Conservation (phyloP, 2,888 invertebrate genomes). For the Polietes domitor region DNA sequence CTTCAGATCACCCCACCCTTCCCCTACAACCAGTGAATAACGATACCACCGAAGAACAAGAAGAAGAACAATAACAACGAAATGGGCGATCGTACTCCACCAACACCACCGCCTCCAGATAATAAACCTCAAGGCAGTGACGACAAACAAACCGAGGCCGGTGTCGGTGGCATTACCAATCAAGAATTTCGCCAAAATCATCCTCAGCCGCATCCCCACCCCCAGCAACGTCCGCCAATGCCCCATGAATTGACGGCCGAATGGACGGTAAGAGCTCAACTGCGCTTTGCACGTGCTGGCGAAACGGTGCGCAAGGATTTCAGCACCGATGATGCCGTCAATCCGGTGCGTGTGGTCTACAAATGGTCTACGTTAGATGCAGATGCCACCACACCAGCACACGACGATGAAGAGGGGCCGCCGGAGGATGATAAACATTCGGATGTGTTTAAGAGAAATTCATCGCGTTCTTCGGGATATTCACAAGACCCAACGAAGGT, state of each 20-base stretch:
- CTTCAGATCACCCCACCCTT: background rate
- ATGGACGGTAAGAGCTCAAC: conserved; percentile 87
- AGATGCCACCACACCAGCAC: conserved; percentile 50
- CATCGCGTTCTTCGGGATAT: conserved; percentile 38
- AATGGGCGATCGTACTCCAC: background rate
- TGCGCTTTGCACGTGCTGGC: conserved; percentile 83
- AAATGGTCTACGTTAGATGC: conserved; percentile 83
- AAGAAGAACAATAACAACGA: too few relatives aligned
- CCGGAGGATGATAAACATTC: conserved; percentile 32
- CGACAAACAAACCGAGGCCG: conserved; percentile 54
- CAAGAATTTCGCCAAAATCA: conserved; percentile 63
- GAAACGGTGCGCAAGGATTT: conserved; percentile 76
- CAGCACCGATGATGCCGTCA: conserved; percentile 74
- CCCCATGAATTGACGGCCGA: conserved; percentile 82
- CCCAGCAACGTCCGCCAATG: conserved; percentile 66
- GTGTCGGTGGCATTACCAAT: conserved; percentile 21
- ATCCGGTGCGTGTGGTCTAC: conserved; percentile 80
- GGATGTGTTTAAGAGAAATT: conserved; percentile 46
- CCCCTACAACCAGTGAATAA: background rate
- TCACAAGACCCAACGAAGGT: conserved; percentile 53
- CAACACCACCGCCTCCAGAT: background rate
- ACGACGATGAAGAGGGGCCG: conserved; percentile 48
- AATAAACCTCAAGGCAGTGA: conserved; percentile 1
- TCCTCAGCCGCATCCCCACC: background rate
- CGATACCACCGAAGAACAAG: too few relatives aligned